Conservation (phyloP, 2,888 invertebrate species). For the Mythimna ferrago region DNA sequence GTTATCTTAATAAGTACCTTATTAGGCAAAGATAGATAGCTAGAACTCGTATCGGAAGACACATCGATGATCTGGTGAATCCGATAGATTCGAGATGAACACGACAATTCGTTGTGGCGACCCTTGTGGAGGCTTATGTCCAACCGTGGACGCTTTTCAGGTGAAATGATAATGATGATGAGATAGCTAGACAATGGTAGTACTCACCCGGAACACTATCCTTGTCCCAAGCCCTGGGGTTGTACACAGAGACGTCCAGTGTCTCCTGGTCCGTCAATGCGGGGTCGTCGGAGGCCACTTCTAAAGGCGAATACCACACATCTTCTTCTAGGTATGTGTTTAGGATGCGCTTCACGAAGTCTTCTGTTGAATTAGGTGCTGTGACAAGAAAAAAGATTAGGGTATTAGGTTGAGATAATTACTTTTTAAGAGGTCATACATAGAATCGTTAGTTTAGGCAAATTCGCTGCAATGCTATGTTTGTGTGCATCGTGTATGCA, state of each 20-base stretch:
- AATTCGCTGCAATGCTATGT: no score
- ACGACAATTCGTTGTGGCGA: no score
- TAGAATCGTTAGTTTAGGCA: no score
- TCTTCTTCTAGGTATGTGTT: constrained; percentile 87
- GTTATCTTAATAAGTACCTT: no score
- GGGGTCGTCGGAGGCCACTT: constrained; percentile 72
- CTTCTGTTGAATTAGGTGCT: constrained; percentile 74
- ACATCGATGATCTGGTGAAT: no score
- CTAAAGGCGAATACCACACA: constrained; percentile 88
- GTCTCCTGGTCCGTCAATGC: constrained; percentile 74
- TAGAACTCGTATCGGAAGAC: no score
- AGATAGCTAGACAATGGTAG: neutral
- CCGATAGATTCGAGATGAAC: neutral
- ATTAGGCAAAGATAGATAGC: no score
- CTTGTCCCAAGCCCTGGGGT: constrained; percentile 83
- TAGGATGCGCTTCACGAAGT: constrained; percentile 76
- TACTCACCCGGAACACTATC: constrained; percentile 83
- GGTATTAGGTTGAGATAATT: neutral
- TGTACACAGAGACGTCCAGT: constrained; percentile 79
- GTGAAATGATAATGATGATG: neutral
- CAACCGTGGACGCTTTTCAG: neutral
- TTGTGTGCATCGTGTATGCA: no score
- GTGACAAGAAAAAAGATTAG: constrained; percentile 28
- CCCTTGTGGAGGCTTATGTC: no score
- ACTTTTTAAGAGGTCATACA: no score